Conservation (phyloP, 2,113 vertebrate genomes). For the Phodopus roborovskii region DNA sequence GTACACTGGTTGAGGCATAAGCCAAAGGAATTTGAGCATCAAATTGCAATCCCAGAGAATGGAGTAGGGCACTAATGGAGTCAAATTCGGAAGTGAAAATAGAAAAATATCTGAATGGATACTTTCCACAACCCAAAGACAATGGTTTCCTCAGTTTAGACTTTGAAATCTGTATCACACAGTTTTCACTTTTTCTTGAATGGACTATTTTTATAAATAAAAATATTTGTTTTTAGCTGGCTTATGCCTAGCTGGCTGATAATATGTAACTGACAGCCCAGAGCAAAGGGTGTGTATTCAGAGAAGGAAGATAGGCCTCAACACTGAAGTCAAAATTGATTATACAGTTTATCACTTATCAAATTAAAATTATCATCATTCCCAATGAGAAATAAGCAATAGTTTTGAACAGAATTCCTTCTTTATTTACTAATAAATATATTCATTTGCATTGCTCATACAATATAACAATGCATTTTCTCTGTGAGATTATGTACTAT, state of each 20-base stretch:
- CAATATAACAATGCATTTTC: neutral
- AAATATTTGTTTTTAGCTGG: neutral
- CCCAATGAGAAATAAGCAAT: neutral
- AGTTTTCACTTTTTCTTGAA: neutral
- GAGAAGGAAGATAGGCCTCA: neutral
- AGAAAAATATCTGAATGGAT: neutral
- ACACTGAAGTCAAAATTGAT: neutral
- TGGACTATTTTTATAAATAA: neutral
- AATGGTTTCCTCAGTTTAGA: neutral
- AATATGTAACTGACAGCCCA: neutral
- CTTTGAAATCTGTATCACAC: neutral
- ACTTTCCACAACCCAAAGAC: neutral
- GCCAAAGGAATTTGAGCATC: neutral
- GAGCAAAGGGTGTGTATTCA: no score
- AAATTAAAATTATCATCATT: neutral
- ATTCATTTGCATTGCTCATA: neutral
- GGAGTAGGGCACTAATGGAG: neutral
- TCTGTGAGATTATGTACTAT: neutral
- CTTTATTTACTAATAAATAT: neutral
- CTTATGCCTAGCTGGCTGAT: neutral
- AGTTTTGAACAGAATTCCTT: neutral
- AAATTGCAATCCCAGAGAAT: neutral
- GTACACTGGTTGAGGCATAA: neutral
- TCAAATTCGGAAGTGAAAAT: no score
- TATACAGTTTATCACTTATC: neutral